phyloP scores from a whole-genome alignment of 2,797 vertebrate genomes.

The Acipenser ruthenus region DNA sequence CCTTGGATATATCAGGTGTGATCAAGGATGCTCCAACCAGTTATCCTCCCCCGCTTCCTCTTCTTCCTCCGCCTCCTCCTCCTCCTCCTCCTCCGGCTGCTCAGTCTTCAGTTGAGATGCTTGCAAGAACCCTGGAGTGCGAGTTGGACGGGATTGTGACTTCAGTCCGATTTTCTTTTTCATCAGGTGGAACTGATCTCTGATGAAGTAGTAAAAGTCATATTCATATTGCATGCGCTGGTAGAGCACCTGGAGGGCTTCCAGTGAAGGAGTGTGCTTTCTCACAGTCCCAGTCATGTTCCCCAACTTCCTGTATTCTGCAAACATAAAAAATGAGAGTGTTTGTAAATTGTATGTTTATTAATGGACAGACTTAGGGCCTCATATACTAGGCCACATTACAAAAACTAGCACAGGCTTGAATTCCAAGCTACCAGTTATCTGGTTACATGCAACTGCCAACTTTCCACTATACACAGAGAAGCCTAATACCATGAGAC shows the following conservation, averaged over 20 bases:
- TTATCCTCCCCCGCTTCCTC: slow-evolving; percentile 79
- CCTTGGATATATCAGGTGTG: slow-evolving; percentile 16
- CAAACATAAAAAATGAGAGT: slow-evolving; percentile 15
- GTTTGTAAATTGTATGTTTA: background rate
- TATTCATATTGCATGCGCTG: slow-evolving; percentile 93
- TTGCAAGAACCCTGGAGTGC: slow-evolving; percentile 66
- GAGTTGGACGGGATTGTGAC: slow-evolving; percentile 50
- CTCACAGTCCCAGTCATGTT: slow-evolving; percentile 94
- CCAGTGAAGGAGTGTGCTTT: slow-evolving; percentile 83
- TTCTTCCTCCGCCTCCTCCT: slow-evolving; percentile 68
- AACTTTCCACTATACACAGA: background rate
- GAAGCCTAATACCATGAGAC: background rate
- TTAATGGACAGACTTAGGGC: background rate
- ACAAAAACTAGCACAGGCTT: too few relatives aligned
- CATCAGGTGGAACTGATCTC: slow-evolving; percentile 87
- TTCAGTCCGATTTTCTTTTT: slow-evolving; percentile 95
- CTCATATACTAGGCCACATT: too few relatives aligned
- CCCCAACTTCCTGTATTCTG: slow-evolving; percentile 91
- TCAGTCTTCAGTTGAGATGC: slow-evolving; percentile 77
- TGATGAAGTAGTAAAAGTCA: slow-evolving; percentile 92
- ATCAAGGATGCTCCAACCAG: slow-evolving; percentile 81
- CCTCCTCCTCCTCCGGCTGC: slow-evolving; percentile 75
- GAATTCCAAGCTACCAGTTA: background rate
- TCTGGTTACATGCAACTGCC: background rate
- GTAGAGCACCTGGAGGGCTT: slow-evolving; percentile 90